Evolutionary conservation across 2,113 vertebrate species (phyloP).

Genomic region (Alosa alosa): DNA sequence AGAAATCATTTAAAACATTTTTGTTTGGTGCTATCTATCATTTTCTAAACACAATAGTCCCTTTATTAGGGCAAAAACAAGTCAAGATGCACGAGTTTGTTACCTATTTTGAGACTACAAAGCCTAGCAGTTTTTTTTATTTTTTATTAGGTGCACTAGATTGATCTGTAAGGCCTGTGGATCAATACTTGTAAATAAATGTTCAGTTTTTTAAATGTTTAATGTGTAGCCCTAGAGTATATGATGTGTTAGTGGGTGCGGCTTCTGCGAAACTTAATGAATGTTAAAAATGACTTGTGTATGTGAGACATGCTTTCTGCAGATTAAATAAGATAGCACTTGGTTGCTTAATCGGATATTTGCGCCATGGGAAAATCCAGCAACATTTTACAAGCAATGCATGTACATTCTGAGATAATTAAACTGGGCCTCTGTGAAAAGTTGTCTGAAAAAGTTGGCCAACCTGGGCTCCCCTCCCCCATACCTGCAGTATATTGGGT

Average conservation of each 20-base stretch:
- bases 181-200: no score
- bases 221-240: background rate
- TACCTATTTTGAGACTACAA: no score
- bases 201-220: background rate
- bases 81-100: no score
- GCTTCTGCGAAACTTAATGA: background rate
- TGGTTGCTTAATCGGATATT: no score
- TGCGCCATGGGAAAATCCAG: no score
- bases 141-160: background rate
- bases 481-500: conserved; percentile 5
- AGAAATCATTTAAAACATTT: no score
- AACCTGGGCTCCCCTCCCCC: conserved; percentile 20
- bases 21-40: no score
- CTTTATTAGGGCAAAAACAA: no score
- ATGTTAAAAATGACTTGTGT: background rate
- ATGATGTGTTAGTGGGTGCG: background rate
- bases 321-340: background rate
- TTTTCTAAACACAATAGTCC: no score
- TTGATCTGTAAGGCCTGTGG: background rate
- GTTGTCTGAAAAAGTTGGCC: conserved; percentile 6
- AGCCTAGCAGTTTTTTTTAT: no score
- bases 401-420: no score
- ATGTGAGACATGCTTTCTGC: background rate
- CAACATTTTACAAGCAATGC: no score
- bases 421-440: background rate